Conservation (phyloP, 1,140 invertebrate species). For the Prorops nasuta region DNA sequence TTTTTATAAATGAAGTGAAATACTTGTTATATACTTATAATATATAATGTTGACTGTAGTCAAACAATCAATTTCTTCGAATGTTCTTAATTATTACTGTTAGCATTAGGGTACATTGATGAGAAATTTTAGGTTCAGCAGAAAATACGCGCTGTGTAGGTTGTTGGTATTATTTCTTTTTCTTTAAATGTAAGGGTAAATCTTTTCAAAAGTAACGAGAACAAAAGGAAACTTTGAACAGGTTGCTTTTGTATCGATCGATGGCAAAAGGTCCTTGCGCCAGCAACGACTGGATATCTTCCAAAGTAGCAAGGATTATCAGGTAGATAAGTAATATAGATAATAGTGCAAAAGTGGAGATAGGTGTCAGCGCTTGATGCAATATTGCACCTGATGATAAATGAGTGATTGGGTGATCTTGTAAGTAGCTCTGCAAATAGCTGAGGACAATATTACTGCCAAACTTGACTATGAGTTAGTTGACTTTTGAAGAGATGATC, state of each 20-base stretch:
- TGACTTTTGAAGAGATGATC: slow-evolving; percentile 41
- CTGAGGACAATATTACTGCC: slow-evolving; percentile 57
- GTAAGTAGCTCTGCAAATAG: slow-evolving; percentile 49
- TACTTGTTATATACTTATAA: too few species aligned
- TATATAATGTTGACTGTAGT: too few species aligned
- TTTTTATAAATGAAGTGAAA: too few species aligned
- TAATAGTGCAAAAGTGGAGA: slow-evolving; percentile 1
- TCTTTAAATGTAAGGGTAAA: too few species aligned
- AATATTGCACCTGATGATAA: slow-evolving; percentile 23
- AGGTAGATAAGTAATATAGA: slow-evolving; percentile 11
- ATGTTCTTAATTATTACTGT: too few species aligned
- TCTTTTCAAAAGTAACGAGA: background rate
- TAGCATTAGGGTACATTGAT: too few species aligned
- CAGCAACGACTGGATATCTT: slow-evolving; percentile 34
- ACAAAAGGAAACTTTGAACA: background rate
- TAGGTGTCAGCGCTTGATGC: slow-evolving; percentile 12
- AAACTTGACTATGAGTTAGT: slow-evolving; percentile 53
- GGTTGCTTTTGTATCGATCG: background rate
- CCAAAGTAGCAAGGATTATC: slow-evolving; percentile 30
- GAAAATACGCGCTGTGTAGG: background rate
- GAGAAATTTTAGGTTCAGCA: too few species aligned
- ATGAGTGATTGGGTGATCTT: slow-evolving; percentile 23
- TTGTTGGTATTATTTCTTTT: background rate
- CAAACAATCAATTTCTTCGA: too few species aligned
- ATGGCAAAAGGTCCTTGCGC: slow-evolving; percentile 1